Evolutionary conservation across 2,888 invertebrate genomes (phyloP).

Genomic region (Apamea crenata): DNA sequence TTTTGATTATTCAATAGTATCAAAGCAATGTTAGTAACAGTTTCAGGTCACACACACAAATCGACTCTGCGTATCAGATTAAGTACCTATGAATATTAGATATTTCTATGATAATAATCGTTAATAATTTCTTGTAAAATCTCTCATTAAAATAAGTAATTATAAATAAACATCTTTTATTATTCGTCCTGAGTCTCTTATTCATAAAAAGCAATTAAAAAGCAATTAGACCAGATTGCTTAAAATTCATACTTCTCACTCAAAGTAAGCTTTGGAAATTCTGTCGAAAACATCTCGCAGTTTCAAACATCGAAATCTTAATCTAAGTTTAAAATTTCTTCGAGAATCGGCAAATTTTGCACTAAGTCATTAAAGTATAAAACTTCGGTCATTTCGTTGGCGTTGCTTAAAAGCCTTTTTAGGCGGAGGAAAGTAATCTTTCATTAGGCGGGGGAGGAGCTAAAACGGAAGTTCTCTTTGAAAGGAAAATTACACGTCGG

Average conservation of each 20-base stretch:
- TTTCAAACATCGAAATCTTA: conserved; percentile 89
- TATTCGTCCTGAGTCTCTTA: conserved; percentile 70
- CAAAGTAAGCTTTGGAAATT: conserved; percentile 81
- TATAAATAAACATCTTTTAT: conserved; percentile 64
- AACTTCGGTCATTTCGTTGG: conserved; percentile 90
- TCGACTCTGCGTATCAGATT: not conserved
- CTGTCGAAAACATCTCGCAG: conserved; percentile 86
- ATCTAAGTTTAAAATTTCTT: conserved; percentile 91
- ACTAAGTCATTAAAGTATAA: conserved; percentile 91
- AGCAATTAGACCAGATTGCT: conserved; percentile 87
- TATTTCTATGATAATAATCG: conserved; percentile 6
- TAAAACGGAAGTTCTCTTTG: conserved; percentile 90
- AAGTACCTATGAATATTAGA: not conserved
- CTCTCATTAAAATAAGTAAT: conserved; percentile 63
- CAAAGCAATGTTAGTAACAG: not conserved
- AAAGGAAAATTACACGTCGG: conserved; percentile 90
- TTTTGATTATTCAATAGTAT: not conserved
- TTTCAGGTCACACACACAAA: not conserved
- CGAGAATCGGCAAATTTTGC: conserved; percentile 90
- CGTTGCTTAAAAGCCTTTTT: conserved; percentile 91
- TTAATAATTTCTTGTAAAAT: conserved; percentile 35
- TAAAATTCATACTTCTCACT: conserved; percentile 87
- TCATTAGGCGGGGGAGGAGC: conserved; percentile 89
- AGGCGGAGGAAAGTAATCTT: conserved; percentile 90
- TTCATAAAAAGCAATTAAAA: conserved; percentile 88